These are phyloP conservation scores for Sitophilus oryzae DNA, from an alignment of 1,140 invertebrate genomes.

Conservation along the genomic window DNA sequence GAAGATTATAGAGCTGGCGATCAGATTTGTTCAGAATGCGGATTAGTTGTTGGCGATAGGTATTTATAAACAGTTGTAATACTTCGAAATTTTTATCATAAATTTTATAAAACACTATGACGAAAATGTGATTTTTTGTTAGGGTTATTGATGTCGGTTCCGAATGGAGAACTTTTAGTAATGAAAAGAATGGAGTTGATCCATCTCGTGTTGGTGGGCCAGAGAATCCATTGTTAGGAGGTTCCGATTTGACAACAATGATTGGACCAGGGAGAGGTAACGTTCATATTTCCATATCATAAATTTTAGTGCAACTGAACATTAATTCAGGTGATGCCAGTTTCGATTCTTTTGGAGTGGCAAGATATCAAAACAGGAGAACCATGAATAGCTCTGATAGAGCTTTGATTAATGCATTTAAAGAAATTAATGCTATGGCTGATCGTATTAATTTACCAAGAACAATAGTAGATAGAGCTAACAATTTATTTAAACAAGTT, in stretches of 20 bases:
- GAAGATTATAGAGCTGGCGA: slow-evolving; percentile 99
- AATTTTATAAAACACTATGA: slow-evolving; percentile 1
- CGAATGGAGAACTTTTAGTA: slow-evolving; percentile 99
- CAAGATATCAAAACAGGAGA: slow-evolving; percentile 90
- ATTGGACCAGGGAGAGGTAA: slow-evolving; percentile 81
- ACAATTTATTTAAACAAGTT: slow-evolving; percentile 96
- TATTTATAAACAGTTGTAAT: slow-evolving; percentile 44
- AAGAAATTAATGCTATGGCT: slow-evolving; percentile 96
- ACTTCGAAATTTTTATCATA: background rate
- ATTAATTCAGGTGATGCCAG: slow-evolving; percentile 49
- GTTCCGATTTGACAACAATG: slow-evolving; percentile 94
- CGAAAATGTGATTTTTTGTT: slow-evolving; percentile 23
- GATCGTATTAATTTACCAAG: slow-evolving; percentile 95
- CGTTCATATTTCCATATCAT: background rate
- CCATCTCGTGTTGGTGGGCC: slow-evolving; percentile 97
- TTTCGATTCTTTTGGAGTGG: slow-evolving; percentile 75
- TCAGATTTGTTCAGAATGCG: slow-evolving; percentile 98
- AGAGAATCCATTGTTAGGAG: slow-evolving; percentile 92
- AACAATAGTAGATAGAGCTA: slow-evolving; percentile 91
- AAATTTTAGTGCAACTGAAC: too few relatives aligned
- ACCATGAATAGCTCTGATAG: slow-evolving; percentile 91
- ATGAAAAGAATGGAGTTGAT: slow-evolving; percentile 94
- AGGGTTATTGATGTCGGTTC: slow-evolving; percentile 99
- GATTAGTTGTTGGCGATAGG: slow-evolving; percentile 97
- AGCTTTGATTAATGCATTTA: slow-evolving; percentile 90